These are phyloP conservation scores for Caenorhabditis doughertyi DNA, from an alignment of 2,888 invertebrate genomes.

Conservation along the genomic window DNA sequence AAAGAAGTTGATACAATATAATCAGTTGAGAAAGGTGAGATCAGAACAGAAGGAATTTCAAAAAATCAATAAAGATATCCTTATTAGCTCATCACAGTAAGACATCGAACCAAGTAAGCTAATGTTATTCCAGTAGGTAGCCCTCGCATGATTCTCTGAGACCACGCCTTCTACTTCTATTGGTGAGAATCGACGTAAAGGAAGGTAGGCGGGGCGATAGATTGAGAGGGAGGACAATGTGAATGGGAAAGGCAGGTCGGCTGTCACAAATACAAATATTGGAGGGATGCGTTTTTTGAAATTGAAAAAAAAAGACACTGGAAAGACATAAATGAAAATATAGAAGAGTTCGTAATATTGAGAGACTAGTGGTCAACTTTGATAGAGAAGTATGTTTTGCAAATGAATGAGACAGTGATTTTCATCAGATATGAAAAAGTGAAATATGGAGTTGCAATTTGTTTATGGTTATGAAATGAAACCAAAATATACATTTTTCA, in stretches of 20 bases:
- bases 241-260: slow-evolving; percentile 22
- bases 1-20: too few species aligned
- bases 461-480: too few species aligned
- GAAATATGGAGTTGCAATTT: too few species aligned
- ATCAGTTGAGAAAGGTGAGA: too few species aligned
- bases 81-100: slow-evolving; percentile 32
- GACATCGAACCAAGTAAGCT: slow-evolving; percentile 31
- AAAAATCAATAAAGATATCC: slow-evolving; percentile 11
- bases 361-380: too few species aligned
- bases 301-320: not conserved
- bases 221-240: slow-evolving; percentile 14
- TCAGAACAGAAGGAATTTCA: too few species aligned
- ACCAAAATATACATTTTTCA: too few species aligned
- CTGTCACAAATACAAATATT: slow-evolving; percentile 56
- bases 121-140: slow-evolving; percentile 43
- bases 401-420: too few species aligned
- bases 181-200: slow-evolving; percentile 36
- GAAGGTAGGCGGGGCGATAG: slow-evolving; percentile 27
- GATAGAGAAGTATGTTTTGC: too few species aligned
- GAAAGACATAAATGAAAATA: not conserved
- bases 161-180: slow-evolving; percentile 46
- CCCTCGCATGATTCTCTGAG: slow-evolving; percentile 16
- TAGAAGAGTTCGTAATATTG: not conserved
- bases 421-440: too few species aligned
- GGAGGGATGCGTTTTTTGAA: slow-evolving; percentile 4